phyloP scores from a whole-genome alignment of 1,140 invertebrate genomes.

The Wiebesia pumilae region DNA sequence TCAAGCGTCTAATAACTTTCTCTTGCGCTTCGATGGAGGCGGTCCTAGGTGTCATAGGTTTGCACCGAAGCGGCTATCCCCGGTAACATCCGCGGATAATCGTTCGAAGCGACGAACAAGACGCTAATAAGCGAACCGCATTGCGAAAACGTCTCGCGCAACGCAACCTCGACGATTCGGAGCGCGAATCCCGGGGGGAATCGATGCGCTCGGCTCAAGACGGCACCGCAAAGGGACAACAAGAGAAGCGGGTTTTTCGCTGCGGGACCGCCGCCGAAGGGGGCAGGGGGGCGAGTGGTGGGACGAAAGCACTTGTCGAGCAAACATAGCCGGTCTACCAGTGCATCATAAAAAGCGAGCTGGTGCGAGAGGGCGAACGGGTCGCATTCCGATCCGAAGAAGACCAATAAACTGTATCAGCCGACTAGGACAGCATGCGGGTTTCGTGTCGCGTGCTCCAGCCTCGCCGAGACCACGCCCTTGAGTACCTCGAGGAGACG shows the following conservation, averaged over 20 bases:
- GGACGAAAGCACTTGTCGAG: constrained; percentile 57
- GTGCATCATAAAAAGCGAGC: constrained; percentile 61
- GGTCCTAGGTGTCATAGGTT: too few relatives aligned
- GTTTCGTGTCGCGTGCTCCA: constrained; percentile 16
- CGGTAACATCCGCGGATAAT: too few relatives aligned
- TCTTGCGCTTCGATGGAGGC: too few relatives aligned
- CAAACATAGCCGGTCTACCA: constrained; percentile 63
- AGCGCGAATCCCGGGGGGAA: background rate
- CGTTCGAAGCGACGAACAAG: too few relatives aligned
- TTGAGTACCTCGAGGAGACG: background rate
- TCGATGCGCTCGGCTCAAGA: background rate
- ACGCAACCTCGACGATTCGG: background rate
- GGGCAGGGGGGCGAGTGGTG: background rate
- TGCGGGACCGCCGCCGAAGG: background rate
- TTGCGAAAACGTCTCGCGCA: background rate
- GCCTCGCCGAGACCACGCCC: constrained; percentile 3
- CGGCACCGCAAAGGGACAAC: background rate
- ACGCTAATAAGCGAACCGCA: background rate
- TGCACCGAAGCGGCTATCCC: too few relatives aligned
- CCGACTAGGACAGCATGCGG: constrained; percentile 65
- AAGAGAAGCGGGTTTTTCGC: too few relatives aligned
- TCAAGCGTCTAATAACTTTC: too few relatives aligned
- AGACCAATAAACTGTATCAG: constrained; percentile 73
- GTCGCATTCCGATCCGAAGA: constrained; percentile 68
- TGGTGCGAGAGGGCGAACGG: constrained; percentile 49